phyloP scores from a whole-genome alignment of 2,797 vertebrate genomes.

The Pogoniulus pusillus region DNA sequence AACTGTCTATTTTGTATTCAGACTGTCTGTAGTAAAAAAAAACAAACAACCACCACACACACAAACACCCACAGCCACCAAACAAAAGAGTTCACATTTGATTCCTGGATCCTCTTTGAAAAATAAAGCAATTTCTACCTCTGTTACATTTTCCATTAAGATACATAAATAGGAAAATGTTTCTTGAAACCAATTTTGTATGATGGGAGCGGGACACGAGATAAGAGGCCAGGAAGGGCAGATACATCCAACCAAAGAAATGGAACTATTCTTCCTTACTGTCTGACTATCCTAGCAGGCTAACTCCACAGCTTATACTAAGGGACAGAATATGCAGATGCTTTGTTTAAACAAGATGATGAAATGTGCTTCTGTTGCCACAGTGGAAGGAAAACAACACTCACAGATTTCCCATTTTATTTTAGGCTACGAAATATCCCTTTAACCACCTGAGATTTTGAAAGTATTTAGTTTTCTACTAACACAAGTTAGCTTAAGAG shows the following conservation, averaged over 20 bases:
- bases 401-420: background rate
- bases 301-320: background rate
- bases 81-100: background rate
- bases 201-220: background rate
- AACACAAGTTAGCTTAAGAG: background rate
- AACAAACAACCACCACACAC: too few species aligned
- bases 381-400: background rate
- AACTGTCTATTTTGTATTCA: background rate
- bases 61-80: fast-evolving
- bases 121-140: background rate
- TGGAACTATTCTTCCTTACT: background rate
- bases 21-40: background rate
- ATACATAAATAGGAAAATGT: background rate
- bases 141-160: background rate
- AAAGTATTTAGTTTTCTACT: background rate
- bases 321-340: background rate
- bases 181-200: background rate
- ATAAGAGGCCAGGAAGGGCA: background rate
- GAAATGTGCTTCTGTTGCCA: background rate
- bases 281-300: background rate
- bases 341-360: background rate
- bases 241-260: background rate
- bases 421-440: background rate
- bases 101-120: background rate
- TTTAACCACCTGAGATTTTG: background rate